phyloP scores from a whole-genome alignment of 2,888 invertebrate genomes.

The Apotomis capreana region DNA sequence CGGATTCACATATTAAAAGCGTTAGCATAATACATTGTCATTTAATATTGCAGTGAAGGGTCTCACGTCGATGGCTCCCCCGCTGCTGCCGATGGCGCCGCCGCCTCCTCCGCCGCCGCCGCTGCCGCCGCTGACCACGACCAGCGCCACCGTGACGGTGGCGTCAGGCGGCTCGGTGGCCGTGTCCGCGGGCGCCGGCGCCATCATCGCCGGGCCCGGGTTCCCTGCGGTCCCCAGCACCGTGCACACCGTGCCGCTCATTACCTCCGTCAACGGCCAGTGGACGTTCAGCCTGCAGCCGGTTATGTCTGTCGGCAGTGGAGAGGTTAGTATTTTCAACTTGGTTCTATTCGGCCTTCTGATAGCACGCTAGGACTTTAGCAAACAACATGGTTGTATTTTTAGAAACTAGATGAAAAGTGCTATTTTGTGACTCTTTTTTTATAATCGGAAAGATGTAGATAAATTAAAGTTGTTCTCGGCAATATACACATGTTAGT shows the following conservation, averaged over 20 bases:
- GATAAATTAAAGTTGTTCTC: too few species aligned
- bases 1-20: too few species aligned
- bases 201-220: conserved; percentile 28
- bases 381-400: too few species aligned
- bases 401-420: too few species aligned
- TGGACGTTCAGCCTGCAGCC: conserved; percentile 79
- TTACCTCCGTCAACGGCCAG: conserved; percentile 77
- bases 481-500: too few species aligned
- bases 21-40: not conserved
- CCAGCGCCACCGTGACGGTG: conserved; percentile 27
- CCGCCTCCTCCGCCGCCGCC: conserved; percentile 38
- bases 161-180: not conserved
- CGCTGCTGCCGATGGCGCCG: conserved; percentile 50
- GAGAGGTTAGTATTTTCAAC: conserved; percentile 62
- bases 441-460: too few species aligned
- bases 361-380: too few species aligned
- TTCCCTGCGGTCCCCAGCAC: conserved; percentile 59
- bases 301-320: conserved; percentile 73
- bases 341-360: too few species aligned
- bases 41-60: conserved; percentile 11
- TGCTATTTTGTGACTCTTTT: too few species aligned
- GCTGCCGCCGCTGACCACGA: conserved; percentile 39
- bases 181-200: conserved; percentile 1
- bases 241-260: conserved; percentile 73
- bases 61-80: conserved; percentile 60